Evolutionary conservation across 2,113 vertebrate species (phyloP).

Genomic region (Camelus dromedarius): DNA sequence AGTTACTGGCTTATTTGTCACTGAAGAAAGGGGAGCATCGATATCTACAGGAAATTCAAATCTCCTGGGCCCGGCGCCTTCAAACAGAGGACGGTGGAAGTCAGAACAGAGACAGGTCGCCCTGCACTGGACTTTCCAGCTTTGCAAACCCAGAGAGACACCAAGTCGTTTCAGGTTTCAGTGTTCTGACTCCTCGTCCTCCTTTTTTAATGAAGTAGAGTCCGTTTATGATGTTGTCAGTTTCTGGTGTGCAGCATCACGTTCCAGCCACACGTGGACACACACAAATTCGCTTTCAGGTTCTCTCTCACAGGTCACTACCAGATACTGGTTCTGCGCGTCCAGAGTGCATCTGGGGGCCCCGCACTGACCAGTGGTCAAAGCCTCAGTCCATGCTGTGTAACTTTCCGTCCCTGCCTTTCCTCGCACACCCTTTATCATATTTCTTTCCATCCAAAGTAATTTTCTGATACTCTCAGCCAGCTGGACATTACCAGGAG

Average conservation of each 20-base stretch:
- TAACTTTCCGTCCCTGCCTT: background rate
- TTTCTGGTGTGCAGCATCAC: too few relatives aligned
- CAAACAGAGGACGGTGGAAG: background rate
- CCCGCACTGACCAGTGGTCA: background rate
- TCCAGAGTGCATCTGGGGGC: background rate
- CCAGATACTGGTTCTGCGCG: background rate
- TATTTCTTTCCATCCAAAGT: background rate
- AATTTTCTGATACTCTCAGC: background rate
- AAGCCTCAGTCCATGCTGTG: accelerated
- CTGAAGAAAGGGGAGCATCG: background rate
- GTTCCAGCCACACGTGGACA: too few relatives aligned
- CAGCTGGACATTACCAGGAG: background rate
- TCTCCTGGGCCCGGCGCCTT: background rate
- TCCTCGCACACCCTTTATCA: background rate
- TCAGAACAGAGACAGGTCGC: background rate
- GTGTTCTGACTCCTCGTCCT: background rate
- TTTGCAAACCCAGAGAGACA: background rate
- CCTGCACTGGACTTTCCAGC: background rate
- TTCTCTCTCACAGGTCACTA: too few relatives aligned
- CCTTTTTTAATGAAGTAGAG: too few relatives aligned
- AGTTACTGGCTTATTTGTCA: constrained; percentile 55
- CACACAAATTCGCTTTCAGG: too few relatives aligned
- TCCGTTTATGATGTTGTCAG: too few relatives aligned
- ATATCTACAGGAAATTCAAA: background rate
- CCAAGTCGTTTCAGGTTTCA: background rate